phyloP scores from a whole-genome alignment of 2,888 invertebrate genomes.

The Tiphia femorata region DNA sequence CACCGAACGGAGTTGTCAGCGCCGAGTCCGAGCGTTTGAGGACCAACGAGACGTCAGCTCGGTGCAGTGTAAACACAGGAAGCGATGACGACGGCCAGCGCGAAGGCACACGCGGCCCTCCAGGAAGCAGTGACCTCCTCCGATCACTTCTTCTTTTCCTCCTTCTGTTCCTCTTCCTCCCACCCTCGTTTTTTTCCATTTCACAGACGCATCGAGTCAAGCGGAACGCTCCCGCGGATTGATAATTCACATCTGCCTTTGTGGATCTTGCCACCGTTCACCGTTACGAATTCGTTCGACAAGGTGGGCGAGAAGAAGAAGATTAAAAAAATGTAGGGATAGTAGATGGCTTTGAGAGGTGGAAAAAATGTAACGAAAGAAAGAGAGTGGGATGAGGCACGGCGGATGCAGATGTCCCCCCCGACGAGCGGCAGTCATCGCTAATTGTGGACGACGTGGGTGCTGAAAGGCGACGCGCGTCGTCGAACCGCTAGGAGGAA shows the following conservation, averaged over 20 bases:
- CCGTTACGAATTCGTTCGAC: slow-evolving; percentile 27
- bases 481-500: neutral
- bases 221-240: neutral
- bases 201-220: neutral
- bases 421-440: slow-evolving; percentile 12
- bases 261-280: neutral
- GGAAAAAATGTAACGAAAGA: neutral
- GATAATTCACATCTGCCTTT: slow-evolving; percentile 26
- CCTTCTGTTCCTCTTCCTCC: slow-evolving; percentile 9
- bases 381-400: neutral
- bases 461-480: slow-evolving; percentile 37
- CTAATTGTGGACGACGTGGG: slow-evolving; percentile 37
- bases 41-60: slow-evolving; percentile 45
- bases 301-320: too few relatives aligned
- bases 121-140: slow-evolving; percentile 50
- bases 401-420: slow-evolving; percentile 1
- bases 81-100: slow-evolving; percentile 37
- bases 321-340: too few relatives aligned
- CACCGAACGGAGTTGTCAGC: slow-evolving; percentile 60
- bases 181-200: neutral
- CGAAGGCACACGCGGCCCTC: slow-evolving; percentile 34
- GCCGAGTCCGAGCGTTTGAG: slow-evolving; percentile 37
- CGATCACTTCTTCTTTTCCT: slow-evolving; percentile 19
- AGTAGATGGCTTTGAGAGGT: slow-evolving; percentile 2
- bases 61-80: slow-evolving; percentile 53